These are phyloP conservation scores for Meandrusa payeni DNA, from an alignment of 2,888 invertebrate species.

Conservation along the genomic window DNA sequence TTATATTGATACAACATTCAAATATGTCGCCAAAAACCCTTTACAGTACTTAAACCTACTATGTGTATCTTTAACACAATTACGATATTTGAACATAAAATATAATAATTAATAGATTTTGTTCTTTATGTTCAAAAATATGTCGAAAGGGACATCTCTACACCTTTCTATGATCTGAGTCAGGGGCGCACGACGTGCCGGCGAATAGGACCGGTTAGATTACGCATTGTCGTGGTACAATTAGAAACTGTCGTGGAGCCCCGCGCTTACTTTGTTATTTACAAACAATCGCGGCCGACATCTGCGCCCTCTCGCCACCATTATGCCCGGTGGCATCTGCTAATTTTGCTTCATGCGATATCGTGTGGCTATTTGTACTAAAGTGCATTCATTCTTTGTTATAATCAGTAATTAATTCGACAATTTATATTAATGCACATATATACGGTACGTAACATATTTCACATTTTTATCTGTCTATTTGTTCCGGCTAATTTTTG, in stretches of 20 bases:
- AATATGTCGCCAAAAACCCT: too few species aligned
- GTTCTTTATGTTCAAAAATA: too few species aligned
- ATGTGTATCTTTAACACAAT: too few species aligned
- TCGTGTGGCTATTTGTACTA: conserved; percentile 20
- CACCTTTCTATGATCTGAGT: conserved; percentile 33
- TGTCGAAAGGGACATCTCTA: conserved; percentile 33
- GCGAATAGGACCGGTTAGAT: conserved; percentile 74
- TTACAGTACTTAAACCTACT: too few species aligned
- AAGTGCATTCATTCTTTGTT: not conserved
- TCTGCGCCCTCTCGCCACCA: conserved; percentile 54
- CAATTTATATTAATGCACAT: too few species aligned
- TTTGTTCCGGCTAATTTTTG: too few species aligned
- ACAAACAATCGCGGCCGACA: conserved; percentile 70
- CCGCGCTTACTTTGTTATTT: conserved; percentile 70
- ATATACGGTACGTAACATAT: too few species aligned
- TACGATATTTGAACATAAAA: too few species aligned
- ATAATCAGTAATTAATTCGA: too few species aligned
- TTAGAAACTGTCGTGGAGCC: conserved; percentile 73
- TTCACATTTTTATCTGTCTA: too few species aligned
- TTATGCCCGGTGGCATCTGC: conserved; percentile 47
- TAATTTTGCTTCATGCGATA: conserved; percentile 56
- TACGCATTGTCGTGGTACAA: conserved; percentile 76
- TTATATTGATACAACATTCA: too few species aligned
- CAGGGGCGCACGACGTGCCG: conserved; percentile 58
- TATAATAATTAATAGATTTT: too few species aligned